Percentiles rank a stretch among this genome's conserved stretches.
Evolutionary conservation across 2,888 invertebrate genomes (phyloP).

Genomic region (Drosophila colorata): DNA sequence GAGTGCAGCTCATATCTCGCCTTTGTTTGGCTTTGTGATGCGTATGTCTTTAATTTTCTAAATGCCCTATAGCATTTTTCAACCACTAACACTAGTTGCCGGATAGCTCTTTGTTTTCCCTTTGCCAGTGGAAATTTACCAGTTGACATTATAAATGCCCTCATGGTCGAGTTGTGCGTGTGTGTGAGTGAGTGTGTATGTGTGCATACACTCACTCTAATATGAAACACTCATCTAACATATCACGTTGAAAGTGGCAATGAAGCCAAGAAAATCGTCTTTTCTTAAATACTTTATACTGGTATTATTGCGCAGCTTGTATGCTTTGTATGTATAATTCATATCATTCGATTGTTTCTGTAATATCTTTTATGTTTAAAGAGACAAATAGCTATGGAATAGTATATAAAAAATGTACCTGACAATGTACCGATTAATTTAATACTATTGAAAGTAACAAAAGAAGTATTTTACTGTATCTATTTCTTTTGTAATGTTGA

Average conservation of each 20-base stretch:
- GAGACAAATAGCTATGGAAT: too few relatives aligned
- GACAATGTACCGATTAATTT: too few relatives aligned
- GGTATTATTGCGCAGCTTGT: background rate
- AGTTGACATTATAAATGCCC: conserved; percentile 29
- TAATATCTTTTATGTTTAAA: too few relatives aligned
- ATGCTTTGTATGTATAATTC: too few relatives aligned
- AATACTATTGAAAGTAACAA: too few relatives aligned
- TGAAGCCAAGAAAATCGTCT: background rate
- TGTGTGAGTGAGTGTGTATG: background rate
- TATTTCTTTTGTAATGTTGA: too few relatives aligned
- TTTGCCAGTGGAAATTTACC: conserved; percentile 52
- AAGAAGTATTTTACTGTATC: too few relatives aligned
- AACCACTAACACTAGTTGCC: conserved; percentile 40
- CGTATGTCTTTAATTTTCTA: conserved; percentile 33
- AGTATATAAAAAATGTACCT: too few relatives aligned
- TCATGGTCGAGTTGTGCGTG: conserved; percentile 8
- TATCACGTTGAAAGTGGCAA: conserved; percentile 2
- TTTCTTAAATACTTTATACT: background rate
- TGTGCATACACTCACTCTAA: background rate
- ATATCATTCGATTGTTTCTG: too few relatives aligned
- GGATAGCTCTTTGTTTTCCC: conserved; percentile 33
- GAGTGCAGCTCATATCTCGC: conserved; percentile 18
- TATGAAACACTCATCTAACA: background rate
- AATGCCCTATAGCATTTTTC: conserved; percentile 36
- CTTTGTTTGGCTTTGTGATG: conserved; percentile 23